Evolutionary conservation across 2,888 invertebrate species (phyloP), one percentile per base, ranked within the genome.

Genomic region (Pilophorus perplexus): DNA sequence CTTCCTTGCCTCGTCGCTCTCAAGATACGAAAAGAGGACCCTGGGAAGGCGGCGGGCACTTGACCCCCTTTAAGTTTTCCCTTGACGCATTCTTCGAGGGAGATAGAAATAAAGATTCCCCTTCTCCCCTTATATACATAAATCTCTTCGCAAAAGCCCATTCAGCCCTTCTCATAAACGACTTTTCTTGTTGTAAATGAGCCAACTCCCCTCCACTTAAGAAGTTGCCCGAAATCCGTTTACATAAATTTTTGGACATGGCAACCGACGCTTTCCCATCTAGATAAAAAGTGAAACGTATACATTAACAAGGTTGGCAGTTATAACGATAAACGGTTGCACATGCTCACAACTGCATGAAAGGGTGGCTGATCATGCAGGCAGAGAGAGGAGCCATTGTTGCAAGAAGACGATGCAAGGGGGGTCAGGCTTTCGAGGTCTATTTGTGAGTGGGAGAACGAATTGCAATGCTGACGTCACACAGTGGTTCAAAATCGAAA

Each of bases 11-110:
- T 12, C 22, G 22, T 14, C 38, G 22, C 22, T 22, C 38, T 38
- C 14, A 10, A 6, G 33, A 6, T 33, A 33, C 6, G 33, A 12
- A 12, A 33, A 33, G 12, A 33, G 12, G 52, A 6, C 33, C 2
- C 52, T 28, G 10, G 12, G 6, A 28, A n/a, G 22, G 22, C 33
- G 20, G 14, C 8, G 38, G 22, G 14, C 55, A 55, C 55, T 55
- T 55, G 55, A 55, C 55, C 55, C 23, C 38, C 55, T 55, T 38
- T 38, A 55, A 55, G 55, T 55, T 55, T 54, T 55, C 38, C 23
- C 55, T 55, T 20, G 23, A 37, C 55, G 55, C 55, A 38, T 38
- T 20, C 23, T 38, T 22, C 22, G 55, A 5, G 16, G 37, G n/a
- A 27, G 33, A 42, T 42, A 42, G 42, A 10, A 42, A 14, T 20